Evolutionary conservation across 2,797 vertebrate genomes (phyloP).

Genomic region (Scyliorhinus canicula): DNA sequence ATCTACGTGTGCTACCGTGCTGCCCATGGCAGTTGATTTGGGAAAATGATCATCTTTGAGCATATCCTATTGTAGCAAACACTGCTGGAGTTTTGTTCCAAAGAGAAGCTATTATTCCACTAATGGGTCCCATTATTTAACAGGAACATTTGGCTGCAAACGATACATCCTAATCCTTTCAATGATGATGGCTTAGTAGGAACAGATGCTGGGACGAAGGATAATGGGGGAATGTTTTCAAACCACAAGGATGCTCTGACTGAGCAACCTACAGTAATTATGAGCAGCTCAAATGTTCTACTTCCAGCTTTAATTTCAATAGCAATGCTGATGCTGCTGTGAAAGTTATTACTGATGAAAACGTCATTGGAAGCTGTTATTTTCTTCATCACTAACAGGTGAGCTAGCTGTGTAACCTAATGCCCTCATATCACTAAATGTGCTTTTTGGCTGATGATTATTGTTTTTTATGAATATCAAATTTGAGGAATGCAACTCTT

Average conservation of each 20-base stretch:
- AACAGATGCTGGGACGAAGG: background rate
- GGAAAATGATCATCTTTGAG: background rate
- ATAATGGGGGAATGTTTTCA: constrained; percentile 11
- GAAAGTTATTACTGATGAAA: background rate
- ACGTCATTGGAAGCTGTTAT: background rate
- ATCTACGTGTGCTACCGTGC: no score
- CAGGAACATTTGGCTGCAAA: background rate
- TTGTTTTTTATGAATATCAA: background rate
- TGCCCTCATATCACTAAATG: background rate
- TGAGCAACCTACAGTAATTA: background rate
- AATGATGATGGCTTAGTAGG: background rate
- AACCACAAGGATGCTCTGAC: background rate
- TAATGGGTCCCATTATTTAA: background rate
- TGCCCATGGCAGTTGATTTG: background rate
- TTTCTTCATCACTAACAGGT: background rate
- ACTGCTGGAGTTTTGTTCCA: background rate
- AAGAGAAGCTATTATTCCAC: background rate
- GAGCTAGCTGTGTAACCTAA: background rate
- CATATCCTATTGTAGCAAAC: background rate
- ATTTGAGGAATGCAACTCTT: background rate
- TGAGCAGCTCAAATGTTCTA: constrained; percentile 5
- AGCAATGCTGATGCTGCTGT: background rate
- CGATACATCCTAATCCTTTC: background rate
- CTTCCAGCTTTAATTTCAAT: constrained; percentile 15
- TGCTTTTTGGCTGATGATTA: background rate